Percentiles rank a stretch among this genome's conserved stretches.
Evolutionary conservation across 2,888 invertebrate species (phyloP).

Genomic region (Syrphus vitripennis): DNA sequence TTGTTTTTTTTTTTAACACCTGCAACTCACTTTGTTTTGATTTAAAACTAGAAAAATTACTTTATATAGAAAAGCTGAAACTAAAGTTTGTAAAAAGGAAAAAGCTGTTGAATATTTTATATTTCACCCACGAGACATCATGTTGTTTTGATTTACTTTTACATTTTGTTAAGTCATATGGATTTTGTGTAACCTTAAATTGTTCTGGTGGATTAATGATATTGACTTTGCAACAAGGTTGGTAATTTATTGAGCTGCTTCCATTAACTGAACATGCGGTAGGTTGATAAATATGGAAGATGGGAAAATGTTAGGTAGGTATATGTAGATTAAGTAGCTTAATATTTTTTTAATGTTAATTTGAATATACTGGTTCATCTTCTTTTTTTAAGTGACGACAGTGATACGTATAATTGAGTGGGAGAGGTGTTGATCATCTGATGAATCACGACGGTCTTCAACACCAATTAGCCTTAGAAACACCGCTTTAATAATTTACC

Average conservation of each 20-base stretch:
- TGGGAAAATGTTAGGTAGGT: no score
- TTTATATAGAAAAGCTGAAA: conserved; percentile 37
- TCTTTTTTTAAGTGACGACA: background rate
- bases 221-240: conserved; percentile 62
- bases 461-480: background rate
- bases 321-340: background rate
- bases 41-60: conserved; percentile 26
- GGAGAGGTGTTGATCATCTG: conserved; percentile 7
- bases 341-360: background rate
- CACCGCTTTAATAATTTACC: no score
- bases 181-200: background rate
- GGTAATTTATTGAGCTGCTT: conserved; percentile 46
- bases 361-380: background rate
- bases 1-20: conserved; percentile 37
- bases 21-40: conserved; percentile 18
- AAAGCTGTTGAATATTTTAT: background rate
- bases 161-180: conserved; percentile 2
- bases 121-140: conserved; percentile 33
- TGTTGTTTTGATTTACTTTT: background rate
- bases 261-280: background rate
- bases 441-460: background rate
- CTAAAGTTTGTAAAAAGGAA: background rate
- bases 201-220: conserved; percentile 36
- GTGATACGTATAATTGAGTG: conserved; percentile 13
- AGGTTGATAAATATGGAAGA: background rate